Percentiles rank a stretch among this genome's conserved stretches.
These are phyloP conservation scores for Ciona savignyi DNA, from an alignment of 23 tunicate species.

Conservation along the genomic window DNA sequence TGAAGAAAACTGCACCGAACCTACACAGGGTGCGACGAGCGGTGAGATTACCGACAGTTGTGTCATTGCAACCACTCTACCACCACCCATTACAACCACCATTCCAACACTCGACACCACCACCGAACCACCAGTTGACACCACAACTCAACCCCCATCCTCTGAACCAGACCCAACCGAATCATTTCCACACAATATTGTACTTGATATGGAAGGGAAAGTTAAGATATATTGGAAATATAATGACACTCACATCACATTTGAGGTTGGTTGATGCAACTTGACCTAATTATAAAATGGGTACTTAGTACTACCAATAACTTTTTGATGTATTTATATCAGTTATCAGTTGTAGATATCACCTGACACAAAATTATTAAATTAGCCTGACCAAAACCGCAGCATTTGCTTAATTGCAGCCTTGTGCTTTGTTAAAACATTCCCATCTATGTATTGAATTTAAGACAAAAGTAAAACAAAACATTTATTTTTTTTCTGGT, in stretches of 20 bases:
- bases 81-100: not conserved
- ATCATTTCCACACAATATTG: conserved; percentile 2
- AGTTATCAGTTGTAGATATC: no score
- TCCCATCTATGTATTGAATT: no score
- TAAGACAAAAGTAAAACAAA: no score
- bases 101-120: not conserved
- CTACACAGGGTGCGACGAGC: not conserved
- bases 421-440: no score
- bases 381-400: no score
- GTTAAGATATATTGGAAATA: not conserved
- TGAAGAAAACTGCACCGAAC: not conserved
- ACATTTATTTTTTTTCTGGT: no score
- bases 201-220: not conserved
- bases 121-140: not conserved
- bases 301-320: no score
- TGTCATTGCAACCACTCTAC: not conserved
- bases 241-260: conserved; percentile 1
- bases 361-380: no score
- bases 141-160: not conserved
- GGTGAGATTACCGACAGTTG: not conserved
- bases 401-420: no score
- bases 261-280: not conserved
- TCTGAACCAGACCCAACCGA: not conserved
- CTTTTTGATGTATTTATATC: no score
- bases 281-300: no score